Evolutionary conservation across 2,888 invertebrate genomes (phyloP).

Genomic region (Pseudococcus jackbeardsleyi): DNA sequence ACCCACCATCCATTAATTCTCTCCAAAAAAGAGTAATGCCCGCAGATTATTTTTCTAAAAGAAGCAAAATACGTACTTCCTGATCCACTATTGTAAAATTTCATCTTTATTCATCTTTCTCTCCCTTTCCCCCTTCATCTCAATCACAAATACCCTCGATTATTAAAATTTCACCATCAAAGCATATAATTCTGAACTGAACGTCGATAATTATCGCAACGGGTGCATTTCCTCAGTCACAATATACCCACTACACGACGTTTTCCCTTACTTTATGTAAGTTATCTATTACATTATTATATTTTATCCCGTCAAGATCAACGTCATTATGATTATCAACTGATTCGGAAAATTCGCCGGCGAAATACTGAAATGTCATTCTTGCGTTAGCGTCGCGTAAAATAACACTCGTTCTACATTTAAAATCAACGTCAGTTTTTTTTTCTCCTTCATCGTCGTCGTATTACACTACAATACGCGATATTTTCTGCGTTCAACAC

Average conservation of each 20-base stretch:
- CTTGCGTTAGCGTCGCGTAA: neutral
- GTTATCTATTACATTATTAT: neutral
- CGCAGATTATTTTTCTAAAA: too few relatives aligned
- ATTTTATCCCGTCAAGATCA: conserved; percentile 11
- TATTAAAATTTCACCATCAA: too few relatives aligned
- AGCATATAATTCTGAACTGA: neutral
- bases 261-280: neutral
- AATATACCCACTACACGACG: neutral
- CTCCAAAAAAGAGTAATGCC: too few relatives aligned
- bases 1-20: too few relatives aligned
- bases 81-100: too few relatives aligned
- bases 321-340: conserved; percentile 5
- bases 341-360: conserved; percentile 1
- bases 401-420: conserved; percentile 41
- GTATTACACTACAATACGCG: neutral
- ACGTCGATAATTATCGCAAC: neutral
- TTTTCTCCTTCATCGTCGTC: neutral
- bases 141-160: too few relatives aligned
- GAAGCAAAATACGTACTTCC: too few relatives aligned
- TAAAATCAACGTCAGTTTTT: conserved; percentile 5
- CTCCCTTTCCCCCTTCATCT: too few relatives aligned
- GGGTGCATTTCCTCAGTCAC: neutral
- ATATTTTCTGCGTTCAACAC: neutral
- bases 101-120: too few relatives aligned
- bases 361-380: conserved; percentile 38